A percentile compares a stretch with the other conserved stretches of the same genome.
Evolutionary conservation across 2,888 invertebrate genomes (phyloP).

Genomic region (Timandra comae): DNA sequence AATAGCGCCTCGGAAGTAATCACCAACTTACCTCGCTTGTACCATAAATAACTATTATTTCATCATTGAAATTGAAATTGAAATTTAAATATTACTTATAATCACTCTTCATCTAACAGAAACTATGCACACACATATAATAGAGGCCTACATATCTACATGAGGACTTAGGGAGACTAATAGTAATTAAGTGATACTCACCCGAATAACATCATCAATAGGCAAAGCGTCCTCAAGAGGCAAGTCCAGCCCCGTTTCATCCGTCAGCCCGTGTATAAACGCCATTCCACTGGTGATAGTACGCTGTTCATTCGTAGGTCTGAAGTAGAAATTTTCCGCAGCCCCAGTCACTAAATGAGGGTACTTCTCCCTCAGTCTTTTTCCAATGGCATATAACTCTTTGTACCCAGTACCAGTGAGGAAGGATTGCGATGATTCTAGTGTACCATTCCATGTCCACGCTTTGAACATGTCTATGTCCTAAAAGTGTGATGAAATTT

Average conservation of each 20-base stretch:
- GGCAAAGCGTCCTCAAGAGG: slow-evolving; percentile 33
- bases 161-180: too few species aligned
- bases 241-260: slow-evolving; percentile 35
- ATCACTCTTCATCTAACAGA: too few species aligned
- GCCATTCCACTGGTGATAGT: slow-evolving; percentile 78
- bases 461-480: slow-evolving; percentile 80
- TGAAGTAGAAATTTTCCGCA: slow-evolving; percentile 73
- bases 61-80: too few species aligned
- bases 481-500: slow-evolving; percentile 27
- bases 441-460: slow-evolving; percentile 81
- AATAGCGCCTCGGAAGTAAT: too few species aligned
- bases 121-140: too few species aligned
- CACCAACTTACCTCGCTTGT: too few species aligned
- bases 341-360: slow-evolving; percentile 61
- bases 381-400: slow-evolving; percentile 80
- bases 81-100: too few species aligned
- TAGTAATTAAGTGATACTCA: slow-evolving; percentile 13
- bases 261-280: slow-evolving; percentile 75
- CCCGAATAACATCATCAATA: slow-evolving; percentile 51
- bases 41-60: too few species aligned
- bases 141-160: too few species aligned
- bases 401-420: slow-evolving; percentile 78
- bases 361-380: slow-evolving; percentile 44
- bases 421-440: slow-evolving; percentile 72
- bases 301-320: slow-evolving; percentile 77